Evolutionary conservation across 2,797 vertebrate genomes (phyloP), one percentile per base, ranked within the genome.

Genomic region (Silurus lanzhouensis): DNA sequence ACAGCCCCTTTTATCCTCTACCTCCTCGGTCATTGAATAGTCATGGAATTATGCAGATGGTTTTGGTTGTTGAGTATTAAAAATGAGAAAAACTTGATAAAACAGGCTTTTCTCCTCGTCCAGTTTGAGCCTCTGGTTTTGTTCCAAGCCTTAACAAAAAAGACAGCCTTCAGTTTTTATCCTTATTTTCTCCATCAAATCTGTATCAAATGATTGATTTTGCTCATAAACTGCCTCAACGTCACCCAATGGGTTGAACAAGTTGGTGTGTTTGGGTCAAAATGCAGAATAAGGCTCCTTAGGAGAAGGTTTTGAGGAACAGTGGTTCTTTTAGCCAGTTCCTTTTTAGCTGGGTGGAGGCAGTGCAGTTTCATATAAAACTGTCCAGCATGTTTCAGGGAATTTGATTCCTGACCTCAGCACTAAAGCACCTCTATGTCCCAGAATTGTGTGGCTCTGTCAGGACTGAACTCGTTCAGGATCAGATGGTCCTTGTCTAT

Each of bases 401-500:
- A 76, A 57, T 46, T 64, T 15, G 27, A 46, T 77, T 63, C 75
- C 58, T 44, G 31, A 20, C 13, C 20, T 74, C 5, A 60, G 55
- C 15, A 93, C 82, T 93, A 97, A 85, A 95, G 3, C 90, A 96
- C 93, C 89, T 96, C 95, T 83, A 96, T 91, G 77, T 96, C 95
- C 96, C 96, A 97, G 88, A 92, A 94, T 90, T 97, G 96, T 61
- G 94, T 94, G 27, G 27, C 72, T 88, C 91, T 91, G 88, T 90
- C 88, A 0, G 93, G 92, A 74, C 61, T 78, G 2, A 90, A 88
- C 64, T 91, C 90, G 83, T 93, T 96, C 92, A 96, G 91, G 87
- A 97, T 89, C 81, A 96, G 85, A 67, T 96, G 93, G 83, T 96
- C 95, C 91, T 93, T 95, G 91, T 96, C 95, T 60, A 94, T 94